phyloP scores from a whole-genome alignment of 2,797 vertebrate genomes.

The Anableps anableps region DNA sequence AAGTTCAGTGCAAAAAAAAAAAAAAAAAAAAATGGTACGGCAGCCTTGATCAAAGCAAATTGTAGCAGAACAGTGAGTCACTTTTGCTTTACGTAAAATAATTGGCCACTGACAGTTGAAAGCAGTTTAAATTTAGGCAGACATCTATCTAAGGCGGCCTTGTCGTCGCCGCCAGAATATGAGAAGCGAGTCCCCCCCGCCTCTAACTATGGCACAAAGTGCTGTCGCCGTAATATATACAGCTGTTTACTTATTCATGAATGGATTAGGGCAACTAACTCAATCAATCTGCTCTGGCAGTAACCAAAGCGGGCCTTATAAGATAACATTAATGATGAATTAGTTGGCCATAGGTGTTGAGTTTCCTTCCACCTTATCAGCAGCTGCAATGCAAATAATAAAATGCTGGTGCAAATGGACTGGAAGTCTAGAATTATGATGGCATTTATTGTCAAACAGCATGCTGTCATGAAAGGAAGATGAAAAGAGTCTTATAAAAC shows the following conservation, averaged over 20 bases:
- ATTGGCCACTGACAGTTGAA: slow-evolving; percentile 41
- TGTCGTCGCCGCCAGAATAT: slow-evolving; percentile 15
- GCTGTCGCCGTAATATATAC: slow-evolving; percentile 61
- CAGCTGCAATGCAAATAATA: slow-evolving; percentile 54
- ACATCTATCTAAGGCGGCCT: slow-evolving; percentile 19
- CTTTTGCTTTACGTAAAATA: slow-evolving; percentile 57
- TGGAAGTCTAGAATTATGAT: slow-evolving; percentile 24
- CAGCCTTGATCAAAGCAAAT: slow-evolving; percentile 39
- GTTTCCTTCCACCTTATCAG: slow-evolving; percentile 62
- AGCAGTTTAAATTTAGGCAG: slow-evolving; percentile 37
- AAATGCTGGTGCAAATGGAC: slow-evolving; percentile 39
- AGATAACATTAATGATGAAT: slow-evolving; percentile 80
- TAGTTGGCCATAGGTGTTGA: slow-evolving; percentile 61
- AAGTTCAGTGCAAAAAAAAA: slow-evolving; percentile 42
- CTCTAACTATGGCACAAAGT: slow-evolving; percentile 12
- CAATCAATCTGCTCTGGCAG: slow-evolving; percentile 74
- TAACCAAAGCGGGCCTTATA: slow-evolving; percentile 68
- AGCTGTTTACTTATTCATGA: slow-evolving; percentile 78
- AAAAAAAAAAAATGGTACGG: background rate
- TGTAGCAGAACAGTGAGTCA: slow-evolving; percentile 47
- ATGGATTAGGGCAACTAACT: slow-evolving; percentile 71
- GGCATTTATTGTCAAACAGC: slow-evolving; percentile 18
- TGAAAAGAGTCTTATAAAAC: slow-evolving; percentile 41
- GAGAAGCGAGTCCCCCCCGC: background rate
- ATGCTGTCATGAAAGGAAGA: slow-evolving; percentile 12